phyloP scores from a whole-genome alignment of 2,888 invertebrate genomes.

The Sphaerophoria taeniata region DNA sequence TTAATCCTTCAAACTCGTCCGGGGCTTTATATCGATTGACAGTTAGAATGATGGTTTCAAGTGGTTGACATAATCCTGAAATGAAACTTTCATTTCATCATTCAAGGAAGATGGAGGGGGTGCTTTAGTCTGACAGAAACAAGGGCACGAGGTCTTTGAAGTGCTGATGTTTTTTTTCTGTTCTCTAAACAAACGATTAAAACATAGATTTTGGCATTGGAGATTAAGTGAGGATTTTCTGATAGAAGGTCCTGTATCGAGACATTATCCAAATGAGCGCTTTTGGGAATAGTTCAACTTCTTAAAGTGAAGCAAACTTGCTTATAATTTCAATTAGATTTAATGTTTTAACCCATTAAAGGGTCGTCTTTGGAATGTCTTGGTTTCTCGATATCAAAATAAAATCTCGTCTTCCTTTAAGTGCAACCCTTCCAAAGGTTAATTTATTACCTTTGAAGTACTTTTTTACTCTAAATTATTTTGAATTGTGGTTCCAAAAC shows the following conservation, averaged over 20 bases:
- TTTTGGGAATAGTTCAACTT: too few relatives aligned
- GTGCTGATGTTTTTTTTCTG: conserved; percentile 17
- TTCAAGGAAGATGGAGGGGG: neutral
- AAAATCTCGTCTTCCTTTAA: too few relatives aligned
- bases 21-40: conserved; percentile 44
- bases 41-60: conserved; percentile 44
- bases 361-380: too few relatives aligned
- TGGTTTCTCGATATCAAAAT: too few relatives aligned
- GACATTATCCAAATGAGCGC: too few relatives aligned
- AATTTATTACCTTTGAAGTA: neutral
- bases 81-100: conserved; percentile 16
- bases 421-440: neutral
- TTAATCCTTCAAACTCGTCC: conserved; percentile 25
- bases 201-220: conserved; percentile 19
- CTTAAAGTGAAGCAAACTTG: too few relatives aligned
- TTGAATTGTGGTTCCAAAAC: conserved; percentile 22
- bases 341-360: too few relatives aligned
- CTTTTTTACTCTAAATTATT: conserved; percentile 16
- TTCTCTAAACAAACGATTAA: conserved; percentile 16
- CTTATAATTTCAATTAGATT: too few relatives aligned
- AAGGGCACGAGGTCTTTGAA: neutral
- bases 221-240: conserved; percentile 13
- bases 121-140: too few relatives aligned
- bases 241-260: too few relatives aligned
- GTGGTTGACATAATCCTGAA: conserved; percentile 54